Conservation (phyloP, 2,797 vertebrate species). For the Eupleurogrammus muticus region DNA sequence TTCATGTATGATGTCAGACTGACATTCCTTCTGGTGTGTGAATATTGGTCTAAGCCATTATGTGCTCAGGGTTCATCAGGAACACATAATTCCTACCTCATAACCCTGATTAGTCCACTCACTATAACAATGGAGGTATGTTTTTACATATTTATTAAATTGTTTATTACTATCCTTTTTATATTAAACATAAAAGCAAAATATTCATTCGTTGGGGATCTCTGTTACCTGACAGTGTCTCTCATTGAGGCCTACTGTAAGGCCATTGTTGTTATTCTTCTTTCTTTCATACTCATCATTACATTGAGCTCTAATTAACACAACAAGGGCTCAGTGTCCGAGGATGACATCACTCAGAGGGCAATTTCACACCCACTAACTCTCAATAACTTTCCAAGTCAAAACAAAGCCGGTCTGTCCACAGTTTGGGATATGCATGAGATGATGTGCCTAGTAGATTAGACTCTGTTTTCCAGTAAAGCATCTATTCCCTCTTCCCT, state of each 20-base stretch:
- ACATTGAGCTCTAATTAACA: slow-evolving; percentile 77
- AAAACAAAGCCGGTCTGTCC: slow-evolving; percentile 76
- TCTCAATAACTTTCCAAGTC: slow-evolving; percentile 73
- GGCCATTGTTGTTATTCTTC: slow-evolving; percentile 54
- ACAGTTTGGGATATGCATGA: slow-evolving; percentile 63
- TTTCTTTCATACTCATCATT: slow-evolving; percentile 64
- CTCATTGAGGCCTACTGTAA: slow-evolving; percentile 54
- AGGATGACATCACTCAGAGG: slow-evolving; percentile 77
- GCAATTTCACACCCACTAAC: slow-evolving; percentile 79
- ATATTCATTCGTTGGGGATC: slow-evolving; percentile 29
- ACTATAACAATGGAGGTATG: slow-evolving; percentile 20
- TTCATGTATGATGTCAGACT: slow-evolving; percentile 69
- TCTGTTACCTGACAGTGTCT: slow-evolving; percentile 50
- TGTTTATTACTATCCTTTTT: slow-evolving; percentile 17
- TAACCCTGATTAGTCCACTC: slow-evolving; percentile 31
- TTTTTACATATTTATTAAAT: slow-evolving; percentile 7
- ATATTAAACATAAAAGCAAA: slow-evolving; percentile 36
- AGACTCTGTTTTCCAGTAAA: slow-evolving; percentile 40
- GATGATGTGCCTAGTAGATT: slow-evolving; percentile 59
- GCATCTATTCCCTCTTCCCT: slow-evolving; percentile 31
- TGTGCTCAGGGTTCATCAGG: slow-evolving; percentile 45
- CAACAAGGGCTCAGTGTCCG: slow-evolving; percentile 79
- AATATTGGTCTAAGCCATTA: slow-evolving; percentile 58
- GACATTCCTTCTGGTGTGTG: slow-evolving; percentile 68
- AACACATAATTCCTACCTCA: slow-evolving; percentile 48